phyloP scores from a whole-genome alignment of 2,888 invertebrate species.

The Meiosimyza platycephala region DNA sequence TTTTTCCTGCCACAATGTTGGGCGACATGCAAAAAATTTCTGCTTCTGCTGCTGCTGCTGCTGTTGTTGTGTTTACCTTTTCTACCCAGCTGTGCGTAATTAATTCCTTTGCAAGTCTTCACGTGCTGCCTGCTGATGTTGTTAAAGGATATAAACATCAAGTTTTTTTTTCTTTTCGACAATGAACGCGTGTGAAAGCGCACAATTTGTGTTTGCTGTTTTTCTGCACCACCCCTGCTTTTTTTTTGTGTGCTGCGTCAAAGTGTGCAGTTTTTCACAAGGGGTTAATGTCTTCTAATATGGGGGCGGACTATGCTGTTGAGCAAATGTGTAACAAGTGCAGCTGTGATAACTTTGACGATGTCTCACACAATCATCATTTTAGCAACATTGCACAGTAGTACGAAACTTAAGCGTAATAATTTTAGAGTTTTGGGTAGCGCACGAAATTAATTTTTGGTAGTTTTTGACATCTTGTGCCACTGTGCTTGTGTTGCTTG shows the following conservation, averaged over 20 bases:
- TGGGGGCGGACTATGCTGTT: not conserved
- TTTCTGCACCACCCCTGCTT: not conserved
- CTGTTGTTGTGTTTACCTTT: slow-evolving; percentile 38
- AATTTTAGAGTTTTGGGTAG: not conserved
- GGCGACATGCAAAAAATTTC: not conserved
- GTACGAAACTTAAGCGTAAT: not conserved
- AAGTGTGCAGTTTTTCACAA: slow-evolving; percentile 21
- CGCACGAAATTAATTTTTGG: not conserved
- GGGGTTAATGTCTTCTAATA: slow-evolving; percentile 41
- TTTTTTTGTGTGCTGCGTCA: not conserved
- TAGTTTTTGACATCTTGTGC: not conserved
- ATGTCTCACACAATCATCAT: slow-evolving; percentile 40
- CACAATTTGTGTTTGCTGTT: slow-evolving; percentile 6
- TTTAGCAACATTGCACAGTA: not conserved
- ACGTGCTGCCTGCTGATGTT: not conserved
- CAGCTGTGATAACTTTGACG: slow-evolving; percentile 48
- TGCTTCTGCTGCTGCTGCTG: slow-evolving; percentile 4
- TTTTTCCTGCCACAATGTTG: not conserved
- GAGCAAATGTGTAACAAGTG: slow-evolving; percentile 45
- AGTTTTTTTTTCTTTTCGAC: too few relatives aligned
- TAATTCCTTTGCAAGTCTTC: slow-evolving; percentile 40
- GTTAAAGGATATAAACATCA: too few relatives aligned
- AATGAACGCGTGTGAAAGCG: slow-evolving; percentile 17
- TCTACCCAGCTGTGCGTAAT: slow-evolving; percentile 44
- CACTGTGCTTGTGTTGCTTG: too few relatives aligned